Conservation (phyloP, 2,113 vertebrate genomes). For the Nycticryphes semicollaris region DNA sequence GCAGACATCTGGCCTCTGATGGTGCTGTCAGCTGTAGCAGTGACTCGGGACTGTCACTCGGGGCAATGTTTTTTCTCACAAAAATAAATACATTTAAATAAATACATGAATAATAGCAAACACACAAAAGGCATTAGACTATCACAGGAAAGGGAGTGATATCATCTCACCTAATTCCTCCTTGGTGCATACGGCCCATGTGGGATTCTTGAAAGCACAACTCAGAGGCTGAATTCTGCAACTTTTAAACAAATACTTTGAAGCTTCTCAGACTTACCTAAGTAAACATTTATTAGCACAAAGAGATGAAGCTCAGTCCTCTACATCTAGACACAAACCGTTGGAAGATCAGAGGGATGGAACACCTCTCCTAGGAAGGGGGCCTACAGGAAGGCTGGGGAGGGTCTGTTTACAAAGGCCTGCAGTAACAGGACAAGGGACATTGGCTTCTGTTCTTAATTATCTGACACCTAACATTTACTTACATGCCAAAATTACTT, state of each 20-base stretch:
- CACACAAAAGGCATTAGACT: not conserved
- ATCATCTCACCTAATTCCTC: not conserved
- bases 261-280: not conserved
- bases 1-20: not conserved
- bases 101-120: no score
- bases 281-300: not conserved
- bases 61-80: not conserved
- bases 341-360: not conserved
- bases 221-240: not conserved
- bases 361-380: no score
- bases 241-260: not conserved
- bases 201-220: not conserved
- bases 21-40: not conserved
- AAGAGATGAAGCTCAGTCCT: not conserved
- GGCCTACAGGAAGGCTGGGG: no score
- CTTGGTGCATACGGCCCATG: not conserved
- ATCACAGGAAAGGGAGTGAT: not conserved
- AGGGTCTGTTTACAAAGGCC: no score
- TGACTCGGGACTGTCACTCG: not conserved
- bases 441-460: not conserved
- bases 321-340: not conserved
- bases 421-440: no score
- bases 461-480: not conserved
- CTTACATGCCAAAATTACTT: not conserved
- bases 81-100: not conserved